phyloP scores from a whole-genome alignment of 2,888 invertebrate genomes.

The Marasmarcha lunaedactyla region DNA sequence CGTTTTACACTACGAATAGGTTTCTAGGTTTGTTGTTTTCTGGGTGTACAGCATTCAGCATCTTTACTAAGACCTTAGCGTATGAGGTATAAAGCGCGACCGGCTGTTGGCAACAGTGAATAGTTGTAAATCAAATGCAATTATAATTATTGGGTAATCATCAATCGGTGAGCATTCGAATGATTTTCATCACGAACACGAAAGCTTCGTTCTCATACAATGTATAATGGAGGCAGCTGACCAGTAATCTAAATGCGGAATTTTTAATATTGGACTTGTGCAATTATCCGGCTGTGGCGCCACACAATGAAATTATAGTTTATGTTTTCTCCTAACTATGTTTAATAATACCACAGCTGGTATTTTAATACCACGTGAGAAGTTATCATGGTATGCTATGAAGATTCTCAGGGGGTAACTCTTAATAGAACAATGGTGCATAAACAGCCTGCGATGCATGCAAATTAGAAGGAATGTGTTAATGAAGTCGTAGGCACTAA shows the following conservation, averaged over 20 bases:
- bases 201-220: conserved; percentile 27
- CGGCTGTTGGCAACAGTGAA: neutral
- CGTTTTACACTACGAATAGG: too few species aligned
- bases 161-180: conserved; percentile 21
- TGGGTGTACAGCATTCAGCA: too few species aligned
- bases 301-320: conserved; percentile 37
- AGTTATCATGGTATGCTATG: neutral
- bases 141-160: conserved; percentile 28
- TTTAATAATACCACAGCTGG: conserved; percentile 10
- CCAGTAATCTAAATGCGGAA: conserved; percentile 19
- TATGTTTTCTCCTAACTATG: conserved; percentile 31
- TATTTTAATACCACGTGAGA: conserved; percentile 1
- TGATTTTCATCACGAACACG: conserved; percentile 30
- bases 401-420: too few species aligned
- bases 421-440: too few species aligned
- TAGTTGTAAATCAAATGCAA: conserved; percentile 5
- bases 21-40: too few species aligned
- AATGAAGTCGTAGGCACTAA: too few species aligned
- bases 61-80: too few species aligned
- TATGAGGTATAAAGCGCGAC: too few species aligned
- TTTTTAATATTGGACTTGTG: conserved; percentile 17
- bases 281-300: conserved; percentile 30
- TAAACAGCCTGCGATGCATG: too few species aligned
- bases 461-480: too few species aligned
- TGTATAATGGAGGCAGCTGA: conserved; percentile 23